These are phyloP conservation scores for Lepidocyrtoides sp. DNA, from an alignment of 2,888 invertebrate species.

Conservation along the genomic window DNA sequence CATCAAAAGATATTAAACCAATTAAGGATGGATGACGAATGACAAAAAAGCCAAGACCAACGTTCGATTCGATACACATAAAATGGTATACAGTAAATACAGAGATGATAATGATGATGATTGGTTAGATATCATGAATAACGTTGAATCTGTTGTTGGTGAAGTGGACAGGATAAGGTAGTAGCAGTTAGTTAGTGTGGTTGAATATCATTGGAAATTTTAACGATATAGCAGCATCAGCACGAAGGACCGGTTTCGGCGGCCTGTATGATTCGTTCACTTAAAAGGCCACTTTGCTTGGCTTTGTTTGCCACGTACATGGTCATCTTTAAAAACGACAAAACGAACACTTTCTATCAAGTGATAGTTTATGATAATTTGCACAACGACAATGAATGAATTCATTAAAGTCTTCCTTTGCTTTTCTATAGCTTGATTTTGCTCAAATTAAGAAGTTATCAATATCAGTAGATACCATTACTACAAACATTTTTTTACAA, in stretches of 20 bases:
- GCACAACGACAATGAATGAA: slow-evolving; percentile 17
- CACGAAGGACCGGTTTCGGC: slow-evolving; percentile 68
- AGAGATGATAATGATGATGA: not conserved
- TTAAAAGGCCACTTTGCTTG: slow-evolving; percentile 55
- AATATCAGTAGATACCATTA: not conserved
- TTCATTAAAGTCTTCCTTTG: slow-evolving; percentile 27
- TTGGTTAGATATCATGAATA: not conserved
- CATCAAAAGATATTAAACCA: slow-evolving; percentile 16
- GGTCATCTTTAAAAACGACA: slow-evolving; percentile 47
- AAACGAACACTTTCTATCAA: slow-evolving; percentile 63
- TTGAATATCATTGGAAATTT: not conserved
- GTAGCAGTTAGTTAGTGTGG: not conserved
- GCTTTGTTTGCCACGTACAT: slow-evolving; percentile 23
- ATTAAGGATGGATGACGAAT: slow-evolving; percentile 36
- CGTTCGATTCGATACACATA: not conserved
- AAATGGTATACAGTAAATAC: not conserved
- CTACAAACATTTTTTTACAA: not conserved
- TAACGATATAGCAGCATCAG: not conserved
- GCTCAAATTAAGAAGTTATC: not conserved
- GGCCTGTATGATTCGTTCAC: slow-evolving; percentile 33
- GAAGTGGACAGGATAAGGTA: not conserved
- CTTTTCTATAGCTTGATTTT: not conserved
- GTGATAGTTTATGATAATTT: slow-evolving; percentile 42
- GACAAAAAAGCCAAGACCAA: not conserved
- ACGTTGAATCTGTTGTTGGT: not conserved